Conservation (phyloP, 2,888 invertebrate species). For the Cheilosia urbana region DNA sequence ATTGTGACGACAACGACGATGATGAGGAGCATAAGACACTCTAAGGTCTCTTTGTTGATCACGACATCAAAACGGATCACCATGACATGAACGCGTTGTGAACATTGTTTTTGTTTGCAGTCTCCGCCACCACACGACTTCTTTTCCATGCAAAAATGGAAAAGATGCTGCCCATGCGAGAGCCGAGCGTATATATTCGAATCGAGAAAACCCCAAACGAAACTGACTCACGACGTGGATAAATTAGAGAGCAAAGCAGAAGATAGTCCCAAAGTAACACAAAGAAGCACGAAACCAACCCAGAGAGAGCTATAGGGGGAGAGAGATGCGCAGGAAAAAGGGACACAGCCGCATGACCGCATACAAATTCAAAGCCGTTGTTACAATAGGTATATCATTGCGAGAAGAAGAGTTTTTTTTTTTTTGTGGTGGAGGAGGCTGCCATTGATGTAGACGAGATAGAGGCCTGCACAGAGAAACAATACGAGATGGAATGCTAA, state of each 20-base stretch:
- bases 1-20: constrained; percentile 25
- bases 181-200: constrained; percentile 31
- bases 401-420: constrained; percentile 5
- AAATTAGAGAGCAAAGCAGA: constrained; percentile 66
- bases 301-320: constrained; percentile 45
- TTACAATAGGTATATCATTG: constrained; percentile 37
- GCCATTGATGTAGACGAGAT: background rate
- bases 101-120: constrained; percentile 46
- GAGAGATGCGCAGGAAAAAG: constrained; percentile 36
- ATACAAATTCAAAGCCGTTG: constrained; percentile 43
- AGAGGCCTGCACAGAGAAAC: constrained; percentile 17
- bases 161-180: constrained; percentile 35
- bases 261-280: constrained; percentile 40
- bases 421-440: constrained; percentile 39
- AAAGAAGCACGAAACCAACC: constrained; percentile 50
- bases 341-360: constrained; percentile 60
- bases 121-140: constrained; percentile 56
- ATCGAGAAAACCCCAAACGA: constrained; percentile 40
- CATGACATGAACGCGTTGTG: constrained; percentile 68
- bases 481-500: constrained; percentile 70
- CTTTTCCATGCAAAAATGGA: constrained; percentile 50
- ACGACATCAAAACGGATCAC: constrained; percentile 75
- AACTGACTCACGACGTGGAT: constrained; percentile 73
- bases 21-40: constrained; percentile 24
- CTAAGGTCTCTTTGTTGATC: constrained; percentile 68